Percentiles rank a stretch among this genome's conserved stretches.
These are phyloP conservation scores for Pollenia griseotomentosa DNA, from an alignment of 2,888 invertebrate genomes.

Conservation along the genomic window DNA sequence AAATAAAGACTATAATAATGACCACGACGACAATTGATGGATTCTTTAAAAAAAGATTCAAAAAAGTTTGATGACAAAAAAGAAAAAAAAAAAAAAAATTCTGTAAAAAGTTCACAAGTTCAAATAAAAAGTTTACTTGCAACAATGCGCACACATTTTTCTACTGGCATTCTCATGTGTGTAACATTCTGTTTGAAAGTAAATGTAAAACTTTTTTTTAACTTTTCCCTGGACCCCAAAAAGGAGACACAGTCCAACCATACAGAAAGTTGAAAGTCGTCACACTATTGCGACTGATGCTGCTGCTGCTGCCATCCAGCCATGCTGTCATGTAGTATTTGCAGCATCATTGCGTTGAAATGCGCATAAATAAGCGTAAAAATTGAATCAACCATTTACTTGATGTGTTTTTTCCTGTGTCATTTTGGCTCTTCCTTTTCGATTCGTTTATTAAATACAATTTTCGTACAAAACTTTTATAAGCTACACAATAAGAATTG, in stretches of 20 bases:
- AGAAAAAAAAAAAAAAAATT: neutral
- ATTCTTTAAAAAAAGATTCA: conserved; percentile 24
- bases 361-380: conserved; percentile 62
- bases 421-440: conserved; percentile 14
- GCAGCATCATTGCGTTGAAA: conserved; percentile 68
- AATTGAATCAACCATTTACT: conserved; percentile 57
- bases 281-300: neutral
- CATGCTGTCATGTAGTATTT: conserved; percentile 58
- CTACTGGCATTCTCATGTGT: neutral
- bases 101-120: conserved; percentile 55
- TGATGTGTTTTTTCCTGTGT: conserved; percentile 40
- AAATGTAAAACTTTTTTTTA: neutral
- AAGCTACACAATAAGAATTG: conserved; percentile 8
- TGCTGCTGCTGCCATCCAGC: conserved; percentile 6
- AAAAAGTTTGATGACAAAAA: conserved; percentile 15
- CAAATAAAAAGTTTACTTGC: conserved; percentile 29
- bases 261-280: neutral
- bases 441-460: conserved; percentile 43
- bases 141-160: neutral
- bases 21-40: conserved; percentile 19
- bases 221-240: neutral
- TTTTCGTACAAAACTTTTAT: neutral
- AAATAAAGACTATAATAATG: conserved; percentile 21
- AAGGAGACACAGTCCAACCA: neutral
- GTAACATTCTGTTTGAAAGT: conserved; percentile 3